Percentiles rank a stretch among this genome's conserved stretches.
Evolutionary conservation across 2,797 vertebrate genomes (phyloP).

Genomic region (Ciconia nigra): DNA sequence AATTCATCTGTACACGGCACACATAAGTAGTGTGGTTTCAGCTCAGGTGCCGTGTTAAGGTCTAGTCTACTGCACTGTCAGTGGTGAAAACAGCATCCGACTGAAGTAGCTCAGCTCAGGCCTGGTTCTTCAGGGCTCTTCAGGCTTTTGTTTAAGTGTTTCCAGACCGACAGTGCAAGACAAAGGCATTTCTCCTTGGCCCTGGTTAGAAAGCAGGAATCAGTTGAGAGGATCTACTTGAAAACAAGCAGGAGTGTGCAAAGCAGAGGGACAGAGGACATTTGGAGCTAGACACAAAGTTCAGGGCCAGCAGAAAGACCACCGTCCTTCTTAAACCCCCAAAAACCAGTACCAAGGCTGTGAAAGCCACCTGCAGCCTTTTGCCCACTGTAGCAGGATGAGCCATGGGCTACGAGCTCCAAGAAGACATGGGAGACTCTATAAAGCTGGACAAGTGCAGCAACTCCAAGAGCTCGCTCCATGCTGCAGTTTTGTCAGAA

Average conservation of each 20-base stretch:
- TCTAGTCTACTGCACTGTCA: neutral
- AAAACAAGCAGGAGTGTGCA: slow-evolving; percentile 13
- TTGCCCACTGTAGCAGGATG: neutral
- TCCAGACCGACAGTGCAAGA: neutral
- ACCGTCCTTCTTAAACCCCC: neutral
- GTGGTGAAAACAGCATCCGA: neutral
- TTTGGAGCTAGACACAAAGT: neutral
- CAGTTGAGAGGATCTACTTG: neutral
- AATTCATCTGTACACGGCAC: neutral
- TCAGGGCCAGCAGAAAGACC: neutral
- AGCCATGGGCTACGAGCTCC: neutral
- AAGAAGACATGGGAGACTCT: neutral
- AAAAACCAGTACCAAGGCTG: neutral
- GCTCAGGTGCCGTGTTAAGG: neutral
- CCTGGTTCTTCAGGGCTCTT: neutral
- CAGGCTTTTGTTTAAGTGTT: neutral
- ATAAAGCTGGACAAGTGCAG: neutral
- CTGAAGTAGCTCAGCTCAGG: neutral
- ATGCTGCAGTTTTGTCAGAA: neutral
- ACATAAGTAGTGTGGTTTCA: neutral
- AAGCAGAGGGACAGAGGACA: neutral
- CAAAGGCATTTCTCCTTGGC: neutral
- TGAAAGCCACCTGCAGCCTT: neutral
- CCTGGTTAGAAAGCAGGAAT: neutral
- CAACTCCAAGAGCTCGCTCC: neutral